Conservation (phyloP, 2,797 vertebrate species). For the Lates japonicus region DNA sequence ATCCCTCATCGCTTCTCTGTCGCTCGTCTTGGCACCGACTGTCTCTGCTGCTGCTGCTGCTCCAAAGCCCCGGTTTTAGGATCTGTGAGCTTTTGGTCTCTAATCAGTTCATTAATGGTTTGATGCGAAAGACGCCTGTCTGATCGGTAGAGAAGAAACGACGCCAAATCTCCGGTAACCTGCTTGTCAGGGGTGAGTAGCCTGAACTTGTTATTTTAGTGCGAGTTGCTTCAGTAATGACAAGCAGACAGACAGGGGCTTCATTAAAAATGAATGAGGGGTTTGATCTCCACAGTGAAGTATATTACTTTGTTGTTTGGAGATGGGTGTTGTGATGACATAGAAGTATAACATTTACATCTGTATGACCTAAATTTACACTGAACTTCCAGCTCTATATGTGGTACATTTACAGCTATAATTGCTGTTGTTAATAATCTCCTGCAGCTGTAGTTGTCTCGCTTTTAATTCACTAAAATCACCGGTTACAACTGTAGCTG, state of each 20-base stretch:
- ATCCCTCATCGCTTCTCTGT: slow-evolving; percentile 49
- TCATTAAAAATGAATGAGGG: background rate
- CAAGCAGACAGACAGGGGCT: slow-evolving; percentile 28
- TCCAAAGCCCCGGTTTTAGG: slow-evolving; percentile 14
- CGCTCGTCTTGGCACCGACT: slow-evolving; percentile 53
- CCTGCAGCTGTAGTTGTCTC: background rate
- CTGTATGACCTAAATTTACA: background rate
- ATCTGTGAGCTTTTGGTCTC: slow-evolving; percentile 13
- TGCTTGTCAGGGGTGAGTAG: slow-evolving; percentile 74
- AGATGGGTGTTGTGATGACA: background rate
- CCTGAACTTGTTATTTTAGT: slow-evolving; percentile 62
- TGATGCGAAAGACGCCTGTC: slow-evolving; percentile 35
- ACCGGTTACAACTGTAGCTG: background rate
- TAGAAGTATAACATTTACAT: background rate
- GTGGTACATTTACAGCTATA: background rate
- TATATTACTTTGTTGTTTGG: background rate
- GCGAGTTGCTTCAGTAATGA: slow-evolving; percentile 35
- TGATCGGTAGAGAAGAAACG: slow-evolving; percentile 57
- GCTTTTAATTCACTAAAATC: background rate
- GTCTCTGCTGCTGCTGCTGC: slow-evolving; percentile 19
- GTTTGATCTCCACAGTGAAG: background rate
- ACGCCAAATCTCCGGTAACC: slow-evolving; percentile 57
- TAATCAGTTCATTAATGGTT: slow-evolving; percentile 54
- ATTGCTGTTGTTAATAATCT: background rate
- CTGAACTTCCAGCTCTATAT: background rate